Evolutionary conservation across 2,888 invertebrate genomes (phyloP).

Genomic region (Carcina quercana): DNA sequence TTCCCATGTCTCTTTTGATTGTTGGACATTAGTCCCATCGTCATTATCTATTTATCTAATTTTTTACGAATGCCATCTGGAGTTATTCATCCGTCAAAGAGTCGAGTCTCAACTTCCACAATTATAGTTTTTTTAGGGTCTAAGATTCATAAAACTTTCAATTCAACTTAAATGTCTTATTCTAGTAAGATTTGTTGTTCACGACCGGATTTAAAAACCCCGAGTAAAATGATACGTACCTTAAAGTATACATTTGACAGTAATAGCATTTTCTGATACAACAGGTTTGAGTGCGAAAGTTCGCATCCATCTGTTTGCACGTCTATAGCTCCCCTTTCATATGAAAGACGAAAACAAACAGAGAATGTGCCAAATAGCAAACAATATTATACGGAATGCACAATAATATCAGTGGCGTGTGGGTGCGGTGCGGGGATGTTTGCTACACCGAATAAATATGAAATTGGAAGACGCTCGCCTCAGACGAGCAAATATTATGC

Average conservation of each 20-base stretch:
- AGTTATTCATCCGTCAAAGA: too few relatives aligned
- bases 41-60: too few relatives aligned
- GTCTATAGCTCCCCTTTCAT: conserved; percentile 71
- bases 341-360: conserved; percentile 73
- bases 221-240: too few relatives aligned
- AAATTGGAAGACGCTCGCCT: conserved; percentile 68
- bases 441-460: conserved; percentile 72
- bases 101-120: too few relatives aligned
- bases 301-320: conserved; percentile 66
- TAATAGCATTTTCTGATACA: conserved; percentile 59
- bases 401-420: conserved; percentile 74
- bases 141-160: too few relatives aligned
- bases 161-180: too few relatives aligned
- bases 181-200: too few relatives aligned
- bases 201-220: too few relatives aligned
- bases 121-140: too few relatives aligned
- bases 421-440: conserved; percentile 56
- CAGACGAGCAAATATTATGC: conserved; percentile 67
- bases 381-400: conserved; percentile 76
- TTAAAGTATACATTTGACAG: conserved; percentile 51
- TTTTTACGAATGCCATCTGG: not conserved
- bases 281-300: conserved; percentile 46
- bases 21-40: too few relatives aligned
- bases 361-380: conserved; percentile 74
- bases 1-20: too few relatives aligned